Evolutionary conservation across 2,797 vertebrate genomes (phyloP).

Genomic region (Phalanger gymnotis): DNA sequence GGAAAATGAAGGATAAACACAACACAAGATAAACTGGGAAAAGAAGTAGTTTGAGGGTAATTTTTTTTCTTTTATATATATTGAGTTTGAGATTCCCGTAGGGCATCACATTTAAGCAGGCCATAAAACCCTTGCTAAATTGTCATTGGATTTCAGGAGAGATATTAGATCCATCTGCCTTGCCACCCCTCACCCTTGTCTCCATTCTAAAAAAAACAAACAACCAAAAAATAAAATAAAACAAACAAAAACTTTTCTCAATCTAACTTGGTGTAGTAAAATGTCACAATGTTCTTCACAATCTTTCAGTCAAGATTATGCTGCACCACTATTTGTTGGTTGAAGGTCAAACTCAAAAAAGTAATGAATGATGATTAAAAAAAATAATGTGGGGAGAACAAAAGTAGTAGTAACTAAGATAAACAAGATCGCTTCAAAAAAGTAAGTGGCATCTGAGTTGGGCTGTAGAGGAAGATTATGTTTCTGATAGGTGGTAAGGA

Average conservation of each 20-base stretch:
- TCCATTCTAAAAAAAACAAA: too few relatives aligned
- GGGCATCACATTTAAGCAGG: too few relatives aligned
- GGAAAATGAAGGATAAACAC: too few relatives aligned
- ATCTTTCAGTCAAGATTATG: background rate
- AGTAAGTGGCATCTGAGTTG: background rate
- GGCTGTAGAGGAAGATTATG: background rate
- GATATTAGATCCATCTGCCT: background rate
- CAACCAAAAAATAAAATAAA: too few relatives aligned
- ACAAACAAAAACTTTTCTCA: too few relatives aligned
- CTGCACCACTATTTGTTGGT: background rate
- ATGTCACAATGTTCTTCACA: background rate
- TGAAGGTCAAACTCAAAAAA: background rate
- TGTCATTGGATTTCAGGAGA: background rate
- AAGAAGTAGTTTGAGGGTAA: background rate
- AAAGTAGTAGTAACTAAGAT: background rate
- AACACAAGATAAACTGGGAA: background rate
- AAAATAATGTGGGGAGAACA: background rate
- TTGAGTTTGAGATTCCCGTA: background rate
- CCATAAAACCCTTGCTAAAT: too few relatives aligned
- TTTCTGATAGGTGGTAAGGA: background rate
- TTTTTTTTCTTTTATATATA: background rate
- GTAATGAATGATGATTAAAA: background rate
- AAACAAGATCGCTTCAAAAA: background rate
- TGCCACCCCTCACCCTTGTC: background rate
- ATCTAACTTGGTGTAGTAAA: background rate